Evolutionary conservation across 1,140 invertebrate genomes (phyloP), one percentile per base, ranked within the genome.

Genomic region (Gonatopus flavifemur): DNA sequence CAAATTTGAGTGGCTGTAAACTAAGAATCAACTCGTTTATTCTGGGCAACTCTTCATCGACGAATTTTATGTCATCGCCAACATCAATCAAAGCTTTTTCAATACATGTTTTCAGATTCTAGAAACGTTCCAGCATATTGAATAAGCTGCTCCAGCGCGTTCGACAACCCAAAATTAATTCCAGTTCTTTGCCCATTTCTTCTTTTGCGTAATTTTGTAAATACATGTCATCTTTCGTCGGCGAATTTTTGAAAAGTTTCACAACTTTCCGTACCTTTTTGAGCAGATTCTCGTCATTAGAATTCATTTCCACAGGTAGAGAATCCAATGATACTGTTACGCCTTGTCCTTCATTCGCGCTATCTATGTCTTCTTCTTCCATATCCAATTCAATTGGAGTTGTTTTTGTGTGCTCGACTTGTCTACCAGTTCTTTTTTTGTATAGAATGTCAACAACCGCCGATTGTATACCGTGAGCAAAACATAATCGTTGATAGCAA

Each of bases 11-110:
- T 25, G 58, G 51, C 22, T 52, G 43, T 18, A 64, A 47, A 44
- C 21, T 45, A 16, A 28, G 19, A 31, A 53, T 54, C 31, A 60
- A 38, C 21, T 51, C 47, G 42, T 36, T 54, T 21, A 57, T 53
- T 59, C 21, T 50, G 18, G 31, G 36, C 41, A 39, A 54, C 20
- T 63, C 61, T 39, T 55, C 19, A 30, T 49, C 43, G 13, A 28
- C 42, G 30, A 64, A 55, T 49, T 49, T 31, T 6, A 60, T 49
- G 33, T 60, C 20, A 25, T 33, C 48, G 48, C 41, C 31, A 20
- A 58, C 16, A 45, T 61, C 58, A 37, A 64, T 61, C 20, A 64
- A 52, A 18, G 55, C 55, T 52, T 64, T 64, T 18, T 44, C 28
- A 28, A 64, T 53, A 28, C 52, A 55, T 15, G 31, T 37, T 59